Evolutionary conservation across 1,140 invertebrate species (phyloP), one percentile per base, ranked within the genome.

Genomic region (Calycopis cecrops): DNA sequence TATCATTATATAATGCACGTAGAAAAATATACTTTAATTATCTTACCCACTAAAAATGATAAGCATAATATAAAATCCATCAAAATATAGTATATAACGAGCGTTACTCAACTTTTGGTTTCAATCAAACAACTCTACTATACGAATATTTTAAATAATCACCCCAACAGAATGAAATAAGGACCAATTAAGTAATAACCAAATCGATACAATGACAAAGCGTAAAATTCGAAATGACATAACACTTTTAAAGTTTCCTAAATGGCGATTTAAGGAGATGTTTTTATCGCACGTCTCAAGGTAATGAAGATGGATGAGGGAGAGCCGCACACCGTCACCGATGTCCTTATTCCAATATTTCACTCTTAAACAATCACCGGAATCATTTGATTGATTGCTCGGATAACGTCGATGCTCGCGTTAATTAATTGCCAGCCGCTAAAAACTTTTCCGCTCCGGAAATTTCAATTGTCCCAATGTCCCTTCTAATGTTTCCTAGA

Each of bases 221-320:
- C 21, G 21, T 3, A 28, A 28, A 28, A 28, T 28, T 28, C 21
- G 6, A 28, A 28, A 44, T 44, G 40, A 44, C 40, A 14, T 14
- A 14, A 14, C 40, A 16, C 16, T 44, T 44, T 44, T 4, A 37
- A 44, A 44, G 40, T 16, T 44, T 17, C 40, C 40, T 16, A 44
- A 44, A 44, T 9, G 40, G 40, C 21, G 21, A 28, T 44, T 9
- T 16, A 44, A 18, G 9, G 17, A 44, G 17, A 44, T 44, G 40
- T 44, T 44, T 44, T 44, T 44, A 44, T 44, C 40, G 40, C 17
- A 9, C 14, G 40, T 44, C 40, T 52, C 16, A 33, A 35, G 48
- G 51, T 62, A 65, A 65, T 62, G 60, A 62, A 62, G 60, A 65
- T 65, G 35, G 51, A 65, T 63, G 57, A 12, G 10, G 47, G 34